phyloP scores from a whole-genome alignment of 2,113 vertebrate genomes.

The Balaeniceps rex region DNA sequence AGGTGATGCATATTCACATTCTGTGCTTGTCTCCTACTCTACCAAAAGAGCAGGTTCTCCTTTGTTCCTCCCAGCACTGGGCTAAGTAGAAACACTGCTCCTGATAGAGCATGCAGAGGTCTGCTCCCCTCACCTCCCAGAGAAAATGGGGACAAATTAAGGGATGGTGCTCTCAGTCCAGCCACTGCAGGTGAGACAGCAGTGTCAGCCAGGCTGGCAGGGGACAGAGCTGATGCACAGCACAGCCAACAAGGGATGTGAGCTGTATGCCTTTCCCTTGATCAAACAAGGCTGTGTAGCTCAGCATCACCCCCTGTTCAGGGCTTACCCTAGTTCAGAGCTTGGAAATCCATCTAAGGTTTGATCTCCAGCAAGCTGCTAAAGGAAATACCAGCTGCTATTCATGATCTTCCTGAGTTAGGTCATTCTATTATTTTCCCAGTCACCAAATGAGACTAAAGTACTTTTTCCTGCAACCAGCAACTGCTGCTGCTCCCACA shows the following conservation, averaged over 20 bases:
- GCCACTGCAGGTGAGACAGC: not conserved
- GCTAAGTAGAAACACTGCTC: not conserved
- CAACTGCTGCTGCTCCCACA: not conserved
- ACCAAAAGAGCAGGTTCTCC: not conserved
- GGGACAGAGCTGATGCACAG: not conserved
- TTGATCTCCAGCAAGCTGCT: constrained; percentile 1
- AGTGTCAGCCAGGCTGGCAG: not conserved
- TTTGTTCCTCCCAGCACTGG: not conserved
- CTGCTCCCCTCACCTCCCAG: not conserved
- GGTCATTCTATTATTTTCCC: constrained; percentile 36
- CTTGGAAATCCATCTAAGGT: constrained; percentile 5
- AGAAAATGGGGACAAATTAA: not conserved
- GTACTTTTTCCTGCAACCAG: not conserved
- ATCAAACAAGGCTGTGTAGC: not conserved
- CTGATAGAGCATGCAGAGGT: not conserved
- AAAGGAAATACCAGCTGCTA: constrained; percentile 15
- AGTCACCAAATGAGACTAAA: not conserved
- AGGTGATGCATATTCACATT: not conserved
- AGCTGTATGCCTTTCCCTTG: not conserved
- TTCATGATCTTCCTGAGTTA: constrained; percentile 40
- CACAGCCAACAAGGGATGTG: not conserved
- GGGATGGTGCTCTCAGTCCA: not conserved
- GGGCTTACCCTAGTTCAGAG: not conserved
- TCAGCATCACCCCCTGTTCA: not conserved
- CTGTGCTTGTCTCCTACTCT: not conserved